Evolutionary conservation across 2,888 invertebrate genomes (phyloP).

Genomic region (Griposia aprilina): DNA sequence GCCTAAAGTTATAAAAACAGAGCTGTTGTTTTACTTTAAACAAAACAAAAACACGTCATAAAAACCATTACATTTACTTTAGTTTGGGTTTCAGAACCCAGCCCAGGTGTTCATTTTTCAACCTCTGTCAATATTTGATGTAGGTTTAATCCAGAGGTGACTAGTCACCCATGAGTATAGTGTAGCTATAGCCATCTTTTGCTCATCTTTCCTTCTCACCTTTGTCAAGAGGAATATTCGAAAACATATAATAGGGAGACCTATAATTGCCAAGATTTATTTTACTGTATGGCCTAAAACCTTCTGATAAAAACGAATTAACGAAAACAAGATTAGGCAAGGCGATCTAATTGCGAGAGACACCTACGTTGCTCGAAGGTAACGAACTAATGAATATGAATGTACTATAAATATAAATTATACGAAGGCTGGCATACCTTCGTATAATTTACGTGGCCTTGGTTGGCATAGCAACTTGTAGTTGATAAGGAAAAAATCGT

Average conservation of each 20-base stretch:
- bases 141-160: conserved; percentile 52
- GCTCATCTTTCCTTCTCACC: too few species aligned
- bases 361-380: conserved; percentile 22
- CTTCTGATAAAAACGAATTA: conserved; percentile 30
- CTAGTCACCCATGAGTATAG: conserved; percentile 9
- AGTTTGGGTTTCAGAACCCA: background rate
- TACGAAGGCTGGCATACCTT: background rate
- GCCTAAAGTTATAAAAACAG: background rate
- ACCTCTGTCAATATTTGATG: conserved; percentile 46
- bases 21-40: background rate
- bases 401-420: background rate
- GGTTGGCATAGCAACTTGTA: conserved; percentile 7
- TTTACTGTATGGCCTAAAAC: background rate
- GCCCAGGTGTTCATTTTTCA: conserved; percentile 41
- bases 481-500: background rate
- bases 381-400: conserved; percentile 51
- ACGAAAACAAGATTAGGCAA: conserved; percentile 35
- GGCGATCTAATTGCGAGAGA: conserved; percentile 34
- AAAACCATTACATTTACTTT: background rate
- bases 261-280: background rate
- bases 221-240: background rate
- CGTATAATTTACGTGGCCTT: conserved; percentile 15
- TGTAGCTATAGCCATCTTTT: background rate
- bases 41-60: background rate
- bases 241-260: background rate